These are phyloP conservation scores for Battus philenor DNA, from an alignment of 1,140 invertebrate genomes.

Conservation along the genomic window DNA sequence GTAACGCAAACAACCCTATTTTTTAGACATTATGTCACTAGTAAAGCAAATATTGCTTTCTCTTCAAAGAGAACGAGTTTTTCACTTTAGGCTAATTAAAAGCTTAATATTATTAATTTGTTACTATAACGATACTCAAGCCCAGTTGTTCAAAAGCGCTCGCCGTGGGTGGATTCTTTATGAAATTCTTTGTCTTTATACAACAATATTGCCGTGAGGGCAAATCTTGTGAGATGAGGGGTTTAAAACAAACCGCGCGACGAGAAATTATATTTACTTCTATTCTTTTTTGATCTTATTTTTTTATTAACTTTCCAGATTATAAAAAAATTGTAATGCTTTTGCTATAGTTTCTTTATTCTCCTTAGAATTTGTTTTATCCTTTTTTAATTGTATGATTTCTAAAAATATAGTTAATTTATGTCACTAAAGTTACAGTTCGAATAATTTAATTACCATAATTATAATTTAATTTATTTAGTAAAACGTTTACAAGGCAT, in stretches of 20 bases:
- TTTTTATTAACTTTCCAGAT: constrained; percentile 6
- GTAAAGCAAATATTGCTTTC: background rate
- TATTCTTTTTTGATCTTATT: background rate
- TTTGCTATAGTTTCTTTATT: too few species aligned
- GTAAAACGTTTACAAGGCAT: too few species aligned
- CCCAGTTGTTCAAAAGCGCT: constrained; percentile 16
- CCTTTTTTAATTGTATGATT: too few species aligned
- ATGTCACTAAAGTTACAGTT: too few species aligned
- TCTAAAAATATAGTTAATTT: too few species aligned
- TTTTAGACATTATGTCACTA: too few species aligned
- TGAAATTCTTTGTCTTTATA: constrained; percentile 29
- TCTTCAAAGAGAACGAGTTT: background rate
- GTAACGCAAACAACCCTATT: too few species aligned
- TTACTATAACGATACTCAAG: constrained; percentile 20
- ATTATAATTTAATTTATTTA: too few species aligned
- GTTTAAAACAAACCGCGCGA: constrained; percentile 5
- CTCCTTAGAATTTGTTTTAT: too few species aligned
- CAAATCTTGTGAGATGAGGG: constrained; percentile 13
- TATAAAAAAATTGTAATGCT: background rate
- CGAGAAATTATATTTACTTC: constrained; percentile 1
- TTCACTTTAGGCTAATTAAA: constrained; percentile 22
- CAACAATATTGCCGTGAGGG: constrained; percentile 5
- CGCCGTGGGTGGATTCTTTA: constrained; percentile 12
- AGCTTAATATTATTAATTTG: constrained; percentile 29
- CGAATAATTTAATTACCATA: too few species aligned